Evolutionary conservation across 2,797 vertebrate genomes (phyloP).

Genomic region (Loris lydekkerianus): DNA sequence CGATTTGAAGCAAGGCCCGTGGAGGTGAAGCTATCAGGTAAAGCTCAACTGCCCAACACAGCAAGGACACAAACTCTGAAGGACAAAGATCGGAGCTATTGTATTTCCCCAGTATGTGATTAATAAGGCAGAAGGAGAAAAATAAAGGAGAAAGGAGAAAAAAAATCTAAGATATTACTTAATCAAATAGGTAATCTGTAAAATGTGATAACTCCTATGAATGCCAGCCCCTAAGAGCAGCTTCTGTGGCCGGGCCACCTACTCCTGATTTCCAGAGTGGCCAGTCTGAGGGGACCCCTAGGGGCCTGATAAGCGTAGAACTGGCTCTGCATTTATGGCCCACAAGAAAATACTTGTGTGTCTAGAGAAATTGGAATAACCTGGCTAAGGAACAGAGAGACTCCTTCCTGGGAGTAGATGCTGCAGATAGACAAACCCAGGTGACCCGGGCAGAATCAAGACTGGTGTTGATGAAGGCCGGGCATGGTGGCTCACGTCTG

Average conservation of each 20-base stretch:
- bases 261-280: neutral
- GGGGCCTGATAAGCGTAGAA: neutral
- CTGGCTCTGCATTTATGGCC: neutral
- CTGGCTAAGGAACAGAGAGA: neutral
- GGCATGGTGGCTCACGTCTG: too few relatives aligned
- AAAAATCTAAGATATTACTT: neutral
- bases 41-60: neutral
- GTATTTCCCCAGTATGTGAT: neutral
- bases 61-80: slow-evolving; percentile 1
- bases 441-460: neutral
- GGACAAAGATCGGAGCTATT: neutral
- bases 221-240: neutral
- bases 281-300: neutral
- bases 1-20: neutral
- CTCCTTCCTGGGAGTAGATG: neutral
- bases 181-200: neutral
- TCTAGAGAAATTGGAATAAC: slow-evolving; percentile 47
- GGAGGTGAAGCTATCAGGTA: neutral
- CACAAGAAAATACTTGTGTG: slow-evolving; percentile 13
- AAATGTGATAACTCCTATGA: neutral
- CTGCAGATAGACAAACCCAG: neutral
- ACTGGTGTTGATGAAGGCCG: neutral
- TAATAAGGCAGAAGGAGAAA: slow-evolving; percentile 36
- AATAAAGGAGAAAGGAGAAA: slow-evolving; percentile 39
- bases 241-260: neutral